Evolutionary conservation across 2,797 vertebrate genomes (phyloP).

Genomic region (Pipistrellus pipistrellus): DNA sequence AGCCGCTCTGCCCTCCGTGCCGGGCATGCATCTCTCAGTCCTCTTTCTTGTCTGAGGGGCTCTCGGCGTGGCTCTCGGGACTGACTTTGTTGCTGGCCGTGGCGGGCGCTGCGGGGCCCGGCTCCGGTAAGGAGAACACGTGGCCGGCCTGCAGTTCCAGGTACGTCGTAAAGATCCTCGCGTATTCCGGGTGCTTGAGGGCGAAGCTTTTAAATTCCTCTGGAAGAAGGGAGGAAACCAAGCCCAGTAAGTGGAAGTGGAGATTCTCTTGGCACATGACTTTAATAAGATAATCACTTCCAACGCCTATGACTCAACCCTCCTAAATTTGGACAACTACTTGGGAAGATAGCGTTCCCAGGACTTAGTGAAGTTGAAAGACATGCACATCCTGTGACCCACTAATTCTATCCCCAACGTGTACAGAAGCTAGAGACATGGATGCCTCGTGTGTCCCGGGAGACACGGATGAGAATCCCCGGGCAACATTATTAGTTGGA

Average conservation of each 20-base stretch:
- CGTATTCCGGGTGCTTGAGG: constrained; percentile 94
- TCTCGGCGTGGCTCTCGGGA: constrained; percentile 80
- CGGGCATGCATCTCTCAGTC: constrained; percentile 89
- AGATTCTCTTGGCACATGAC: not conserved
- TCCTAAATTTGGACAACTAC: not conserved
- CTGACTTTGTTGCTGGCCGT: constrained; percentile 72
- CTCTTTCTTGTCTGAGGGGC: constrained; percentile 95
- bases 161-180: constrained; percentile 97
- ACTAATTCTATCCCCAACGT: not conserved
- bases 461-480: not conserved
- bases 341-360: not conserved
- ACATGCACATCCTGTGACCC: not conserved
- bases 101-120: constrained; percentile 74
- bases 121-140: constrained; percentile 87
- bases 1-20: not conserved
- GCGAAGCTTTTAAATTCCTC: constrained; percentile 96
- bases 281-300: not conserved
- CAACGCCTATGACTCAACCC: not conserved
- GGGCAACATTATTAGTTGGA: not conserved
- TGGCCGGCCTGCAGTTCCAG: constrained; percentile 96
- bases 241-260: not conserved
- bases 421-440: not conserved
- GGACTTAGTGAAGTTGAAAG: not conserved
- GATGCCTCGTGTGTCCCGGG: not conserved
- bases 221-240: constrained; percentile 82